Conservation (phyloP, 2,888 invertebrate genomes). For the Heliconius erato region DNA sequence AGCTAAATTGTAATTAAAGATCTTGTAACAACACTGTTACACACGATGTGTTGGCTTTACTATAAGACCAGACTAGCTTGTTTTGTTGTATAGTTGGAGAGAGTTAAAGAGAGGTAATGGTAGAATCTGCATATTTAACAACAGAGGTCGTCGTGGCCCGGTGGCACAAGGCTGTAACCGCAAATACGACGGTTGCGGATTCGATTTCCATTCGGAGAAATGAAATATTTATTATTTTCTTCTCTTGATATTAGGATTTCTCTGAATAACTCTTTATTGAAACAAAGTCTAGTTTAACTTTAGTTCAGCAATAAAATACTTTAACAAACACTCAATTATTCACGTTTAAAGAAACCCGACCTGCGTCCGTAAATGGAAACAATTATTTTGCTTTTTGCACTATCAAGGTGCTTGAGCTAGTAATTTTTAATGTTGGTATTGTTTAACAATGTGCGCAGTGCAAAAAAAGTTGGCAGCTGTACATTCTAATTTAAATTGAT, state of each 20-base stretch:
- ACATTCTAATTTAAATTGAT: background rate
- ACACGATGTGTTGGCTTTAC: background rate
- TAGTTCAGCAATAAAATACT: background rate
- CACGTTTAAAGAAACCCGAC: background rate
- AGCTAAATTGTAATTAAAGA: background rate
- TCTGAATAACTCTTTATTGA: no score
- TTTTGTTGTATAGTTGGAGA: background rate
- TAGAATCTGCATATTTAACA: background rate
- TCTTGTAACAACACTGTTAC: background rate
- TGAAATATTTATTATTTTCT: no score
- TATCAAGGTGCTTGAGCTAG: conserved; percentile 10
- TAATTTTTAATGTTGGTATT: background rate
- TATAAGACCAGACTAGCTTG: background rate
- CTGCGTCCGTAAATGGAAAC: background rate
- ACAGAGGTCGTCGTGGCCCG: no score
- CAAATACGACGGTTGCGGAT: no score
- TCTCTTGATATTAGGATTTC: no score
- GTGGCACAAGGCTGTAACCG: no score
- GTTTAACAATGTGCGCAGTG: background rate
- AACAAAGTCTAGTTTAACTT: background rate
- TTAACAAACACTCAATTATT: background rate
- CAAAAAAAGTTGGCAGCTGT: conserved; percentile 4
- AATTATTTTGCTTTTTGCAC: background rate
- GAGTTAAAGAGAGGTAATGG: conserved; percentile 9
- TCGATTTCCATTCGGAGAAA: no score